Conservation (phyloP, 1,140 invertebrate genomes). For the Mercenaria mercenaria region DNA sequence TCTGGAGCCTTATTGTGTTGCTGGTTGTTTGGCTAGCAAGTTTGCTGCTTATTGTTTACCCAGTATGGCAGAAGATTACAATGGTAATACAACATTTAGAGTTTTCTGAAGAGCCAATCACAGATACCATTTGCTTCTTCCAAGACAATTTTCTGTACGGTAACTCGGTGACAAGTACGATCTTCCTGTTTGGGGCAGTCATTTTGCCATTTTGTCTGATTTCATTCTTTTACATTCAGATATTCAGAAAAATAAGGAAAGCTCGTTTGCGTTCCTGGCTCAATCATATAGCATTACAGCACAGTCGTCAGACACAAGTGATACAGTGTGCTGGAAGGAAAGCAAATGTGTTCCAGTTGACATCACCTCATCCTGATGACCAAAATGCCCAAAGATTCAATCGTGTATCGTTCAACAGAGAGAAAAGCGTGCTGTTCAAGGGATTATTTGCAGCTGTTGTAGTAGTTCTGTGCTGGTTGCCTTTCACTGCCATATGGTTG, state of each 20-base stretch:
- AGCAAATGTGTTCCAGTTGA: slow-evolving; percentile 23
- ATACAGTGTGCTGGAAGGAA: slow-evolving; percentile 2
- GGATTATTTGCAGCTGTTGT: neutral
- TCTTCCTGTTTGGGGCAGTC: neutral
- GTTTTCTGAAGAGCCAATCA: neutral
- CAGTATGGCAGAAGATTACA: neutral
- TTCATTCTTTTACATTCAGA: neutral
- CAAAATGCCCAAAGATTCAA: neutral
- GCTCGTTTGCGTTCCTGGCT: neutral
- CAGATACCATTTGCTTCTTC: slow-evolving; percentile 2
- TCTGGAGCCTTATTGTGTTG: neutral
- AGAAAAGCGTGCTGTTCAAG: slow-evolving; percentile 24
- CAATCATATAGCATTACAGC: neutral
- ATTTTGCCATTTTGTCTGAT: neutral
- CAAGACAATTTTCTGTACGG: neutral
- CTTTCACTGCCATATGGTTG: neutral
- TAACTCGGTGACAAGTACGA: neutral
- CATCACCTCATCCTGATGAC: neutral
- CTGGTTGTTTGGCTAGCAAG: neutral
- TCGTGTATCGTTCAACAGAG: neutral
- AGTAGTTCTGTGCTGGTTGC: slow-evolving; percentile 14
- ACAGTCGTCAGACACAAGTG: neutral
- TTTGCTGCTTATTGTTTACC: neutral
- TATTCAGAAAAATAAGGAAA: neutral
- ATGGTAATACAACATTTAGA: neutral